Evolutionary conservation across 2,797 vertebrate species (phyloP).

Genomic region (Vireo griseus): DNA sequence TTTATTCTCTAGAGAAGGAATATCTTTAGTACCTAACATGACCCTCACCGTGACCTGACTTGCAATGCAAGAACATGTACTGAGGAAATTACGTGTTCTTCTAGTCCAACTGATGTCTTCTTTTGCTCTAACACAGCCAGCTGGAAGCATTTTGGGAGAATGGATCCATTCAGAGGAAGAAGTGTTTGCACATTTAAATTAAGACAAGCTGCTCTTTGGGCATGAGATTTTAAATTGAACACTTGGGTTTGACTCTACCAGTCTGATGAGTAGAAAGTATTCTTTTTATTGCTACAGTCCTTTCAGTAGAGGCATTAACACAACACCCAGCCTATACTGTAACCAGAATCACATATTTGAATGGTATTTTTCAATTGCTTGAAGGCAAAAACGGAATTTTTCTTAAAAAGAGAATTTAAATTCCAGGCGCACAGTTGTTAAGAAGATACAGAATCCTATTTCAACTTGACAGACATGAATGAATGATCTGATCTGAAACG

Average conservation of each 20-base stretch:
- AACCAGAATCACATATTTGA: background rate
- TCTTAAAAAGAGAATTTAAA: background rate
- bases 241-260: constrained; percentile 7
- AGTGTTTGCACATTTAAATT: constrained; percentile 46
- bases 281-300: background rate
- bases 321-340: background rate
- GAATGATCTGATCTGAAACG: background rate
- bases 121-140: constrained; percentile 23
- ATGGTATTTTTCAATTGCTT: background rate
- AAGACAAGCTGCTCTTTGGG: constrained; percentile 50
- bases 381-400: background rate
- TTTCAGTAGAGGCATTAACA: background rate
- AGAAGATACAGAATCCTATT: background rate
- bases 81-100: constrained; percentile 8
- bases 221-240: constrained; percentile 34
- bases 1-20: constrained; percentile 33
- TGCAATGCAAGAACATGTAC: constrained; percentile 20
- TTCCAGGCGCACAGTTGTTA: background rate
- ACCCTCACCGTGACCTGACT: constrained; percentile 30
- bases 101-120: constrained; percentile 3
- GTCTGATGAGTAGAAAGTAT: constrained; percentile 1
- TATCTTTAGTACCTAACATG: constrained; percentile 55
- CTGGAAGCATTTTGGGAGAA: constrained; percentile 43
- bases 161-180: constrained; percentile 27
- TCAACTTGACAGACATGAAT: background rate